Conservation (phyloP, 2,113 vertebrate species). For the Chascanopsetta lugubris region DNA sequence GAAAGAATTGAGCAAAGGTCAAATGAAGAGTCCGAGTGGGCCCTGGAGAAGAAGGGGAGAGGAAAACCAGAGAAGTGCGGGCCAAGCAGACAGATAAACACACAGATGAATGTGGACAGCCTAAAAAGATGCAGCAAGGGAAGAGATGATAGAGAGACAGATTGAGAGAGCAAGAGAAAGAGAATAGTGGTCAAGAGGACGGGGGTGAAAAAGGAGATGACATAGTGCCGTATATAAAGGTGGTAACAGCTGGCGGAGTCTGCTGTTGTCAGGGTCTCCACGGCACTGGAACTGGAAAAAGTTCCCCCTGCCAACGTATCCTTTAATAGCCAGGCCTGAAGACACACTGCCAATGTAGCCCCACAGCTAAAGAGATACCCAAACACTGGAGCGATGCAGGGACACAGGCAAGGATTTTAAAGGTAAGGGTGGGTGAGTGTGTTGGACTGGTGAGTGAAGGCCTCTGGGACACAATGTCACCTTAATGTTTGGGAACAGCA, state of each 20-base stretch:
- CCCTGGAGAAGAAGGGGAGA: background rate
- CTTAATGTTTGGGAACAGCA: constrained; percentile 61
- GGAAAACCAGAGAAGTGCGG: background rate
- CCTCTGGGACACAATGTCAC: constrained; percentile 66
- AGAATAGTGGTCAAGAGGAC: constrained; percentile 1
- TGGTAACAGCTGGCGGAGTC: constrained; percentile 63
- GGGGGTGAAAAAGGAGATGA: constrained; percentile 50
- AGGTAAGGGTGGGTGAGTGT: constrained; percentile 20
- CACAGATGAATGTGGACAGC: constrained; percentile 42
- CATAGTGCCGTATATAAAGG: constrained; percentile 61
- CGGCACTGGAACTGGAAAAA: constrained; percentile 39
- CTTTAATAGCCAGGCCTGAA: constrained; percentile 59
- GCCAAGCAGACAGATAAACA: constrained; percentile 38
- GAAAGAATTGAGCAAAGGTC: constrained; percentile 22
- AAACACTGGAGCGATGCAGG: constrained; percentile 42
- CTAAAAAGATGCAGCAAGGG: constrained; percentile 35
- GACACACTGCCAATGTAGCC: constrained; percentile 42
- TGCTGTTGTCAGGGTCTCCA: constrained; percentile 54
- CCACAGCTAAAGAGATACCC: constrained; percentile 61
- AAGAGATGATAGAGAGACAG: constrained; percentile 32
- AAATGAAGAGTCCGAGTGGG: constrained; percentile 2
- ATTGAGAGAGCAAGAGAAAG: constrained; percentile 15
- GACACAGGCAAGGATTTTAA: constrained; percentile 35
- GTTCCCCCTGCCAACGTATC: constrained; percentile 53
- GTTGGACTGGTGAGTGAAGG: constrained; percentile 29